Percentiles rank a stretch among this genome's conserved stretches.
Conservation (phyloP, 2,113 vertebrate genomes). For the Grallaria varia region DNA sequence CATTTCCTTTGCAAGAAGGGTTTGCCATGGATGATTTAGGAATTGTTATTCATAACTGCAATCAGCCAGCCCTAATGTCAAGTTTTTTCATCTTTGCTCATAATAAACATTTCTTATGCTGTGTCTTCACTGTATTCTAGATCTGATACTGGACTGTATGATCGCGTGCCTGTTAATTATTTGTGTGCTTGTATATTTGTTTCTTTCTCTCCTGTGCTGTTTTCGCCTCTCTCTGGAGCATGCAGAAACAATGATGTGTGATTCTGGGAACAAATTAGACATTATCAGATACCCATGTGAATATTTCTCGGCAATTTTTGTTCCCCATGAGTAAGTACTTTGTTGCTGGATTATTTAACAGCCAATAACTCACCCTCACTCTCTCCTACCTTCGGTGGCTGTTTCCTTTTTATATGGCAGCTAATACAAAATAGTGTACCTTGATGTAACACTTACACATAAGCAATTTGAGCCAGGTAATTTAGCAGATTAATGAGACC, state of each 20-base stretch:
- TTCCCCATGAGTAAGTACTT: slow-evolving; percentile 50
- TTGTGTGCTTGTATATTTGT: background rate
- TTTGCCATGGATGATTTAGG: slow-evolving; percentile 72
- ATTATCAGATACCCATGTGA: slow-evolving; percentile 45
- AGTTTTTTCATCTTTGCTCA: slow-evolving; percentile 35
- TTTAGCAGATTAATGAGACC: slow-evolving; percentile 71
- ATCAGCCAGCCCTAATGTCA: slow-evolving; percentile 40
- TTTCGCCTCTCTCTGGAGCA: background rate
- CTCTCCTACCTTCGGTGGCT: slow-evolving; percentile 19
- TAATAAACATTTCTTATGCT: slow-evolving; percentile 56
- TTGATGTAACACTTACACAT: slow-evolving; percentile 65
- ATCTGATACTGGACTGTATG: slow-evolving; percentile 33
- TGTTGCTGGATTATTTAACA: slow-evolving; percentile 35
- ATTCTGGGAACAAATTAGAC: slow-evolving; percentile 62
- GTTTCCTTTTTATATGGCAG: slow-evolving; percentile 60
- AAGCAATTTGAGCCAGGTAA: slow-evolving; percentile 66
- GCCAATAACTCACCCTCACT: slow-evolving; percentile 33
- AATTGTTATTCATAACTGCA: slow-evolving; percentile 71
- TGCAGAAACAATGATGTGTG: slow-evolving; percentile 44
- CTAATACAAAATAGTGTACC: slow-evolving; percentile 67
- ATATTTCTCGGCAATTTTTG: slow-evolving; percentile 41
- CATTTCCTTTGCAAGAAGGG: slow-evolving; percentile 69
- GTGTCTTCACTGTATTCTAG: background rate
- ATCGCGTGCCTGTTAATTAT: slow-evolving; percentile 35
- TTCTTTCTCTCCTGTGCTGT: slow-evolving; percentile 11